Evolutionary conservation across 2,113 vertebrate species (phyloP).

Genomic region (Chamaea fasciata): DNA sequence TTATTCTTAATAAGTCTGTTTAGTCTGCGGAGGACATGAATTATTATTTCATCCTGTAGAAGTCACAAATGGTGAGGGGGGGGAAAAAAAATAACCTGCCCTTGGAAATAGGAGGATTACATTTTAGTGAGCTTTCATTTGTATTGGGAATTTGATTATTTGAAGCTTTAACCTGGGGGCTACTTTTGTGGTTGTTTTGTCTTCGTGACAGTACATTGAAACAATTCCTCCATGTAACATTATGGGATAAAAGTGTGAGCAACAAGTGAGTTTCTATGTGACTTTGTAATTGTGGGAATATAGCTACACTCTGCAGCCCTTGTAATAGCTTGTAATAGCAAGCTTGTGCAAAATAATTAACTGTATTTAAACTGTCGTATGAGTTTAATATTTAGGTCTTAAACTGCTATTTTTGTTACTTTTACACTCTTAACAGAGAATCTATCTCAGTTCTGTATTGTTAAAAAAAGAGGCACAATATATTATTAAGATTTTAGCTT

Average conservation of each 20-base stretch:
- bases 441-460: background rate
- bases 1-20: background rate
- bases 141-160: background rate
- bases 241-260: background rate
- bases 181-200: background rate
- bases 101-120: background rate
- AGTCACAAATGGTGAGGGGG: background rate
- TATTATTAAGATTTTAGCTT: background rate
- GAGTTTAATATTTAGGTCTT: background rate
- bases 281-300: background rate
- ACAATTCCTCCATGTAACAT: background rate
- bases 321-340: background rate
- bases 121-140: background rate
- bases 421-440: background rate
- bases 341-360: background rate
- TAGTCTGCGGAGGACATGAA: background rate
- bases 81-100: background rate
- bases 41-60: background rate
- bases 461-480: background rate
- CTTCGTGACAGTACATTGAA: background rate
- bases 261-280: background rate
- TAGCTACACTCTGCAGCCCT: background rate
- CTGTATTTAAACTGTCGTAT: background rate
- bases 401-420: background rate
- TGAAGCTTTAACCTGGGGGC: background rate